Conservation (phyloP, 2,797 vertebrate species). For the Denticeps clupeoides region DNA sequence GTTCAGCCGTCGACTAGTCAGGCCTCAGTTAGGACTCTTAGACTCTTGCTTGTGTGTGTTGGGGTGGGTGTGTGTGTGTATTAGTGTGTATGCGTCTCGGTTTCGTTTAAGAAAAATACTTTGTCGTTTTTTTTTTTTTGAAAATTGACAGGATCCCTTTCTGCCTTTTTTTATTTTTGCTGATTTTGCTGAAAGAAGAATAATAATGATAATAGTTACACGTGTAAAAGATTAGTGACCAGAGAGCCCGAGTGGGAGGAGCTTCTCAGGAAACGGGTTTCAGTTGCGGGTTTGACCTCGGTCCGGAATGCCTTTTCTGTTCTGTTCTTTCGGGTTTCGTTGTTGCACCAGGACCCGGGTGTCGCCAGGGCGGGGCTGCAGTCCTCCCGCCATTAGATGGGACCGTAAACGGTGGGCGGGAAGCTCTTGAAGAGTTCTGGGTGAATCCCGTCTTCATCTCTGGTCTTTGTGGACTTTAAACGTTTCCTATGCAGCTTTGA, state of each 20-base stretch:
- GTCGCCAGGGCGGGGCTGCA: too few species aligned
- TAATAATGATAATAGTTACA: too few species aligned
- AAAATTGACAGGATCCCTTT: conserved; percentile 36
- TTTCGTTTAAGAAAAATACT: conserved; percentile 32
- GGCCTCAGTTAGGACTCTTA: conserved; percentile 54
- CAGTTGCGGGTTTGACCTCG: too few species aligned
- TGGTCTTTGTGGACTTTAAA: conserved; percentile 97
- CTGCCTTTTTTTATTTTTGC: conserved; percentile 16
- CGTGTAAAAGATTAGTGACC: too few species aligned
- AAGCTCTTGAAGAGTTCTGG: conserved; percentile 60
- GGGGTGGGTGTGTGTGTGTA: conserved; percentile 39
- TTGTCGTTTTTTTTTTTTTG: conserved; percentile 42
- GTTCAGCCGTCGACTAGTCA: conserved; percentile 58
- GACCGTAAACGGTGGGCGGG: too few species aligned
- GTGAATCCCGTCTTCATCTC: conserved; percentile 73
- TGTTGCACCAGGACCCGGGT: too few species aligned
- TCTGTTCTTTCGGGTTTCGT: too few species aligned
- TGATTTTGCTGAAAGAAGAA: neutral
- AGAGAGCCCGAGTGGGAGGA: too few species aligned
- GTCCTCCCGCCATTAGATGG: too few species aligned
- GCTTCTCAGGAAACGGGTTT: too few species aligned
- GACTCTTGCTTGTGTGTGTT: conserved; percentile 49
- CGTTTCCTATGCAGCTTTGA: conserved; percentile 97
- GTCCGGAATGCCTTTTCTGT: too few species aligned
- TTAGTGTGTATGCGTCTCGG: conserved; percentile 31